phyloP scores from a whole-genome alignment of 2,113 vertebrate species.

The Gavia stellata region DNA sequence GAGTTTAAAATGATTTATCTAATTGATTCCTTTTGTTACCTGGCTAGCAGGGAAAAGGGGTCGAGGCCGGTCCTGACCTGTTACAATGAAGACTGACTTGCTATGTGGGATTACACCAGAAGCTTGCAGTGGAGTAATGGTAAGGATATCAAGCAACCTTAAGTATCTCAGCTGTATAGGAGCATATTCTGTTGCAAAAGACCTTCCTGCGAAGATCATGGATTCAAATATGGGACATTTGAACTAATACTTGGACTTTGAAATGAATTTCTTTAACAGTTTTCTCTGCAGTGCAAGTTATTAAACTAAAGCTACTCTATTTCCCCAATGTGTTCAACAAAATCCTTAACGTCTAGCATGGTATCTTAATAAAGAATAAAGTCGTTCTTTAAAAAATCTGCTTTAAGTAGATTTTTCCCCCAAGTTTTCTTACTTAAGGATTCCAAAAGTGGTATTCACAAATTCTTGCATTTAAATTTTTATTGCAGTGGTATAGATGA shows the following conservation, averaged over 20 bases:
- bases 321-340: conserved; percentile 80
- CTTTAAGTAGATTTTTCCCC: conserved; percentile 83
- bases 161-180: conserved; percentile 90
- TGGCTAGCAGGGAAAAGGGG: conserved; percentile 96
- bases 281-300: conserved; percentile 87
- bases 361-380: conserved; percentile 83
- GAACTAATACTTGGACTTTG: conserved; percentile 86
- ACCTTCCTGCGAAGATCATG: conserved; percentile 85
- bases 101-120: conserved; percentile 98
- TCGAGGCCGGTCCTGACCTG: conserved; percentile 91
- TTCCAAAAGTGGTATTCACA: conserved; percentile 78
- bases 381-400: conserved; percentile 77
- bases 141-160: conserved; percentile 91
- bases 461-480: conserved; percentile 76
- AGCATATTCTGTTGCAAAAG: conserved; percentile 90
- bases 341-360: conserved; percentile 85
- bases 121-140: conserved; percentile 91
- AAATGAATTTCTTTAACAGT: conserved; percentile 87
- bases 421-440: conserved; percentile 73
- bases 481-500: conserved; percentile 77
- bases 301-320: conserved; percentile 85
- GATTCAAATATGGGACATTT: conserved; percentile 84
- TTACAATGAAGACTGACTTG: conserved; percentile 96
- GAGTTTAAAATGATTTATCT: conserved; percentile 84
- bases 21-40: conserved; percentile 98